Evolutionary conservation across 2,113 vertebrate genomes (phyloP), one percentile per base, ranked within the genome.

Genomic region (Epinephelus cyanopodus): DNA sequence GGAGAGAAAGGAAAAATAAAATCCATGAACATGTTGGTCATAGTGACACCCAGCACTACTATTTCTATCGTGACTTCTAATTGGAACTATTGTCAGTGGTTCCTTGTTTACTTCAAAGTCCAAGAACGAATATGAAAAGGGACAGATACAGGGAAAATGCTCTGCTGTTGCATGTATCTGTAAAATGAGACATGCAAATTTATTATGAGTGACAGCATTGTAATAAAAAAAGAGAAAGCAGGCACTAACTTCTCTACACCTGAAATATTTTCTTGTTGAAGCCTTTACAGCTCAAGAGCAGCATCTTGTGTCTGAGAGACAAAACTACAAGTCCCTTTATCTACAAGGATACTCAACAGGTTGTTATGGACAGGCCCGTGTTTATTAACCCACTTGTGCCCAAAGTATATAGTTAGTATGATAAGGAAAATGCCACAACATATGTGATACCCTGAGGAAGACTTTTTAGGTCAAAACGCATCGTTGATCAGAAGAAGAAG

Each of bases 241-340:
- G 48, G 21, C 12, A 45, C 19, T 13, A 5, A 50, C 39, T n/a
- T 48, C 18, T 61, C 18, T 25, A 39, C 19, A 25, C 27, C 1
- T 63, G 0, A 2, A 23, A 14, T 27, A 4, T 19, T 17, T 42
- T 2, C 10, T 12, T 48, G 19, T 2, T 50, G n/a, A 2, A 45
- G 66, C 39, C 58, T 54, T 74, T 9, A 64, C 29, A 83, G 91
- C 93, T 91, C 91, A 89, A 93, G 64, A 90, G 89, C 88, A 86
- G 75, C 94, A 91, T 91, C 94, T 93, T 81, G 93, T 94, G 94
- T 87, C 88, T 42, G 54, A 64, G 2, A 62, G 18, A 61, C 5
- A 39, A 48, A 87, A 90, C 66, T 94, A 74, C 92, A 93, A 52
- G 23, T 53, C 2, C 6, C 5, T 37, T 23, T 5, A 5, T 37